Conservation (phyloP, 2,888 invertebrate species). For the Hypsopygia costalis region DNA sequence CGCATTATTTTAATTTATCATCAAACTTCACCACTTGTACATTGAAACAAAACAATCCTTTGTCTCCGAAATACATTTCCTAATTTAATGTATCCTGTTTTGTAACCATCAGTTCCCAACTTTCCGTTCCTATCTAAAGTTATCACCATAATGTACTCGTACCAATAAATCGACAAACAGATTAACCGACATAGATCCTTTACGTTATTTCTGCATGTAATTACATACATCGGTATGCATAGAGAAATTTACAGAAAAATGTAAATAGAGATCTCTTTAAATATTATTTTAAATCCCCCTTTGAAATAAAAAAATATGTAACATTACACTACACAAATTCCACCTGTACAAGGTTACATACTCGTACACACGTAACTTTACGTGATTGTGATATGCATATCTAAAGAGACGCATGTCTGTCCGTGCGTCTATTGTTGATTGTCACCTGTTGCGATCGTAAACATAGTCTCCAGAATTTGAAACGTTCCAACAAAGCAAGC, state of each 20-base stretch:
- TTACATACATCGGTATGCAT: no score
- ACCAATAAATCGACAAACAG: conserved; percentile 76
- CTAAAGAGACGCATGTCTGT: conserved; percentile 26
- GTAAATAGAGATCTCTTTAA: no score
- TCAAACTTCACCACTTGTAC: conserved; percentile 7
- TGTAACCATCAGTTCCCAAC: conserved; percentile 44
- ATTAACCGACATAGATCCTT: no score
- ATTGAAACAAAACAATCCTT: conserved; percentile 10
- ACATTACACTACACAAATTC: no score
- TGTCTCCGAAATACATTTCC: conserved; percentile 37
- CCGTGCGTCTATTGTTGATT: conserved; percentile 37
- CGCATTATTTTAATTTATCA: conserved; percentile 9
- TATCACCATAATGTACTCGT: conserved; percentile 72
- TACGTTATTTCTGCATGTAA: no score
- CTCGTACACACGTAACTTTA: conserved; percentile 10
- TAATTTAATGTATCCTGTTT: conserved; percentile 62
- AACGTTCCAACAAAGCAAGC: conserved; percentile 35
- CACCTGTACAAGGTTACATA: neutral
- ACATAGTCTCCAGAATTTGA: conserved; percentile 54
- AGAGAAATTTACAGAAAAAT: no score
- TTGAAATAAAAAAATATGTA: no score
- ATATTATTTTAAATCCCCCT: no score
- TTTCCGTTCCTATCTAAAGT: conserved; percentile 50
- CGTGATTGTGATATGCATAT: conserved; percentile 19
- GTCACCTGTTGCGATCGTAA: conserved; percentile 57